Evolutionary conservation across 2,888 invertebrate genomes (phyloP), one percentile per base, ranked within the genome.

Genomic region (Vesta saturnalis): DNA sequence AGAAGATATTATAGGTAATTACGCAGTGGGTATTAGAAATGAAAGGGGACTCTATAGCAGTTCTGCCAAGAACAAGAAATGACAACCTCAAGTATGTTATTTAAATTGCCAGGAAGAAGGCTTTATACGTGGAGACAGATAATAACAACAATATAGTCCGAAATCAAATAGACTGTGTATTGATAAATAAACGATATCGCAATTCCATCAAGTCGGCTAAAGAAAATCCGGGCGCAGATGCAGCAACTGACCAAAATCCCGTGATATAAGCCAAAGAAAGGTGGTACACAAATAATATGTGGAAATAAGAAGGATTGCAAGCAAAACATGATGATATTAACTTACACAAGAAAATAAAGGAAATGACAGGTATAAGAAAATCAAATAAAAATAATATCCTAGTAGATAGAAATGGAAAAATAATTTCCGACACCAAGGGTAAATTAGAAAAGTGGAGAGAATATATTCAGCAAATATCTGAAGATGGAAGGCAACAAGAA

Each of bases 31-130:
- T 57, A 23, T 8, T 23, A 67, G 68, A 55, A 59, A 52, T 22
- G 58, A 64, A 12, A 18, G 64, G 12, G 55, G 59, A 43, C n/a
- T 62, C 35, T 67, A 22, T 1, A 55, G 10, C 47, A 57, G 16
- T 67, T 67, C 39, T 52, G 54, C 16, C 6, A 30, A 35, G 46
- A 62, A 21, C 16, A 55, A 6, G 18, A 64, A 19, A 16, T 64
- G n/a, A 35, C 15, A 35, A 64, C 63, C 8, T 68, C 21, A 35
- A 39, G 64, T 64, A 43, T 49, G 64, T 4, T 30, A 30, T n/a
- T 57, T 4, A 16, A 16, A 52, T n/a, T n/a, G n/a, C n/a, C n/a
- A n/a, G n/a, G n/a, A n/a, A n/a, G n/a, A n/a, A n/a, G n/a, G n/a
- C n/a, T 5, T 16, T 14, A 5, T 16, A 14, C 6, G 46, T 8